These are phyloP conservation scores for Polyommatus icarus DNA, from an alignment of 2,888 invertebrate genomes.

Conservation along the genomic window DNA sequence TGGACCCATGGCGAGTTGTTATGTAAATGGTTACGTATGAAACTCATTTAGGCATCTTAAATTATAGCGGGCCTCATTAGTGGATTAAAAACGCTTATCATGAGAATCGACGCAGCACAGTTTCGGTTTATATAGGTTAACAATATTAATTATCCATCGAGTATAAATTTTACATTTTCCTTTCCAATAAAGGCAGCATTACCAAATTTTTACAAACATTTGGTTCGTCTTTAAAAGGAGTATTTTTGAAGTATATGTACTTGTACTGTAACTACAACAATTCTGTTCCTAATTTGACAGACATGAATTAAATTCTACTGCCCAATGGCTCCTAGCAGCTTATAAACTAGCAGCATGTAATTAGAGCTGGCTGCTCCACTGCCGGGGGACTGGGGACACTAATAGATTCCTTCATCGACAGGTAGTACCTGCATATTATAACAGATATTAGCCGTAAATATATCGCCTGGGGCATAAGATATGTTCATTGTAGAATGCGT, in stretches of 20 bases:
- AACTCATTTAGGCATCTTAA: conserved; percentile 14
- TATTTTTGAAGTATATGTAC: not conserved
- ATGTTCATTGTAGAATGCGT: not conserved
- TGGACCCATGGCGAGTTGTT: conserved; percentile 12
- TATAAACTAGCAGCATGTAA: not conserved
- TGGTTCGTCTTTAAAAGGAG: no score
- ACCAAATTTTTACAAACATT: not conserved
- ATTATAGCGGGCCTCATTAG: conserved; percentile 18
- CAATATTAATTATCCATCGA: not conserved
- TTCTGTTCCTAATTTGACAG: not conserved
- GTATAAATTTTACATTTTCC: not conserved
- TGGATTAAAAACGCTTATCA: conserved; percentile 17
- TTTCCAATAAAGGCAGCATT: not conserved
- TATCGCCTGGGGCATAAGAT: conserved; percentile 1
- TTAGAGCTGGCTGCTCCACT: conserved; percentile 21
- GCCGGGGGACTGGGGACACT: conserved; percentile 15
- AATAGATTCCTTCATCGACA: conserved; percentile 31
- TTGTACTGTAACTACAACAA: not conserved
- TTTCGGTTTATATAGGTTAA: not conserved
- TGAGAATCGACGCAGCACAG: not conserved
- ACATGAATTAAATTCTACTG: not conserved
- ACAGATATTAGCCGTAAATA: conserved; percentile 15
- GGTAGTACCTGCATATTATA: conserved; percentile 29
- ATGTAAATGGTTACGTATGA: conserved; percentile 22
- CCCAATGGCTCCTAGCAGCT: not conserved